phyloP scores from a whole-genome alignment of 2,888 invertebrate genomes.

The Bellardia pandia region DNA sequence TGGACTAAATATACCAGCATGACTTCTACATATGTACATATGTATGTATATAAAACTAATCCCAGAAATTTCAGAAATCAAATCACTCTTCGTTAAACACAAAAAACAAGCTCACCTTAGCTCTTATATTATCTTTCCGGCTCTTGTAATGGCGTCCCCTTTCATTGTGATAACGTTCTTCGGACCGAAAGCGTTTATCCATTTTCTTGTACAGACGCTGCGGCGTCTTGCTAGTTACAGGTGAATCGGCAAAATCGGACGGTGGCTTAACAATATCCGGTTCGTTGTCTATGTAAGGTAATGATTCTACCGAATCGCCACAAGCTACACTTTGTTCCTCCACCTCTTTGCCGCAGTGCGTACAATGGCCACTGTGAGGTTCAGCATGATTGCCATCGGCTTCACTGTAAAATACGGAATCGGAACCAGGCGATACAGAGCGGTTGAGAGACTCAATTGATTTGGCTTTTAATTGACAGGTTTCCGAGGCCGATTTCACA shows the following conservation, averaged over 20 bases:
- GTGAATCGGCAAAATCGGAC: conserved; percentile 94
- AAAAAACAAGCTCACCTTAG: conserved; percentile 86
- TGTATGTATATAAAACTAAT: no score
- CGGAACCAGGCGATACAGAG: conserved; percentile 95
- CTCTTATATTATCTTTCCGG: conserved; percentile 89
- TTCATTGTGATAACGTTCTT: conserved; percentile 87
- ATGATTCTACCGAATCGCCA: conserved; percentile 83
- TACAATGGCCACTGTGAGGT: conserved; percentile 88
- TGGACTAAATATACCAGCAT: no score
- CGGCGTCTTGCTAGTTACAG: conserved; percentile 86
- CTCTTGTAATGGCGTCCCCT: conserved; percentile 87
- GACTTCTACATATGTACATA: no score
- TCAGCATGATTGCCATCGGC: conserved; percentile 85
- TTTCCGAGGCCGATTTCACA: conserved; percentile 78
- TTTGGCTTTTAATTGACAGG: conserved; percentile 88
- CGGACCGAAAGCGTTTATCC: conserved; percentile 91
- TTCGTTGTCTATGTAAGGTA: conserved; percentile 84
- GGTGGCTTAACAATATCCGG: conserved; percentile 93
- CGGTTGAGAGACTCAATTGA: conserved; percentile 92
- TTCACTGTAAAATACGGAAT: conserved; percentile 95
- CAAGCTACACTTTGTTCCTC: conserved; percentile 85
- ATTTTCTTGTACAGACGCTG: conserved; percentile 90
- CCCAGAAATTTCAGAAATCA: no score
- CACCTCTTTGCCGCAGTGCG: conserved; percentile 93
- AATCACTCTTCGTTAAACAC: no score